A percentile compares a stretch with the other conserved stretches of the same genome.
phyloP scores from a whole-genome alignment of 2,888 invertebrate species.

The Steromphala cineraria region DNA sequence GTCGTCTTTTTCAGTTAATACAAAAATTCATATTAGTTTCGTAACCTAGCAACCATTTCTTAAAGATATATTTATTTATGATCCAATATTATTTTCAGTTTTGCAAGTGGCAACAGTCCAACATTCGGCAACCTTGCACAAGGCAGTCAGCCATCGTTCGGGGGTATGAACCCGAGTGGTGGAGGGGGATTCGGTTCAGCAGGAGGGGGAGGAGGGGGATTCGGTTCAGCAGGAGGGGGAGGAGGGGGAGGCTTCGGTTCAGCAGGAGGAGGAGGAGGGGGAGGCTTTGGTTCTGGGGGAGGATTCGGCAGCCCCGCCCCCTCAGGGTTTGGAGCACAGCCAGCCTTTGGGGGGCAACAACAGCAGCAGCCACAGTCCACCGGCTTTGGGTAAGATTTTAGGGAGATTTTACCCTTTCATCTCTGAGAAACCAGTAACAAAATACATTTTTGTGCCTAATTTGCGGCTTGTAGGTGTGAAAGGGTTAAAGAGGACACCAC shows the following conservation, averaged over 20 bases:
- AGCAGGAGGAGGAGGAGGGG: constrained; percentile 17
- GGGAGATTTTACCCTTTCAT: too few species aligned
- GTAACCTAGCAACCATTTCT: too few species aligned
- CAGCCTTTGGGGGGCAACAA: too few species aligned
- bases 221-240: constrained; percentile 16
- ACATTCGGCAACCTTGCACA: constrained; percentile 66
- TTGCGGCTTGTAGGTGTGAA: too few species aligned
- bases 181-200: constrained; percentile 32
- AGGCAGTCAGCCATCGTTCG: constrained; percentile 51
- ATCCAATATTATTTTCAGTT: neutral
- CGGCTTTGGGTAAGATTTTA: too few species aligned
- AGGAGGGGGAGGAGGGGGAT: neutral
- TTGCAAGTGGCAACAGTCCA: constrained; percentile 44
- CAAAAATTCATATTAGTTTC: too few species aligned
- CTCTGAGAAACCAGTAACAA: too few species aligned
- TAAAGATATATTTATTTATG: neutral
- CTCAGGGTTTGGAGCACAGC: neutral
- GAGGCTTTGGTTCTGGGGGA: neutral
- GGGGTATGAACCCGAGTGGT: constrained; percentile 36
- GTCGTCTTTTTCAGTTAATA: too few species aligned
- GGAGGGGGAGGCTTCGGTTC: constrained; percentile 1
- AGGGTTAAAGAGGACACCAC: too few species aligned
- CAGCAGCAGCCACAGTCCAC: too few species aligned
- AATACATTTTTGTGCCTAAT: too few species aligned
- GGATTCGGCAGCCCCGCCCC: constrained; percentile 19